phyloP scores from a whole-genome alignment of 2,797 vertebrate genomes.

The Lacerta bilineata region DNA sequence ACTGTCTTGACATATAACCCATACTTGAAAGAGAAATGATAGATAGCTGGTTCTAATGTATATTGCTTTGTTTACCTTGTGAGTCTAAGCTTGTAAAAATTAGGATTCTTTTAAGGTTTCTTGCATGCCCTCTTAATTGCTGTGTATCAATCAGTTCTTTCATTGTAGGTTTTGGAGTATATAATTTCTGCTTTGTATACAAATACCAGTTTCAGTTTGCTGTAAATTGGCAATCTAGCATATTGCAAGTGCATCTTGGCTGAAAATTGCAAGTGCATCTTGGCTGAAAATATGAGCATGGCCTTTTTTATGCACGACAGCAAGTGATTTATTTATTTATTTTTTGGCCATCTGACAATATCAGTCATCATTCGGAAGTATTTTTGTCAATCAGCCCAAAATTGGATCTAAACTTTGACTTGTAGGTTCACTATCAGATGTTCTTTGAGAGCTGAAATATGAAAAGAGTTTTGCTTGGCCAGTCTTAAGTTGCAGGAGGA shows the following conservation, averaged over 20 bases:
- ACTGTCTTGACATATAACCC: not conserved
- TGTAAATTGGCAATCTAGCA: not conserved
- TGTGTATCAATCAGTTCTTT: not conserved
- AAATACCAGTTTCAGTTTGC: not conserved
- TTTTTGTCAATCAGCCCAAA: not conserved
- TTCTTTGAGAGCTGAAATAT: conserved; percentile 13
- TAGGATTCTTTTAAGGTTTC: not conserved
- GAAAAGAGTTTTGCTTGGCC: conserved; percentile 24
- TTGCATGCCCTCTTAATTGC: not conserved
- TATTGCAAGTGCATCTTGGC: too few species aligned
- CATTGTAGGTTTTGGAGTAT: not conserved
- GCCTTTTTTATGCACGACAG: not conserved
- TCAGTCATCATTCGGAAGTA: not conserved
- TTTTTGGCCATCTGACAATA: not conserved
- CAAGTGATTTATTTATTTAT: not conserved
- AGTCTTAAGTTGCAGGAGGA: conserved; percentile 32
- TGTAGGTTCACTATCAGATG: not conserved
- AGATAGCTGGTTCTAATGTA: not conserved
- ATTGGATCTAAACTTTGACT: not conserved
- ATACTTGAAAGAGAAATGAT: not conserved
- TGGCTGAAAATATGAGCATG: not conserved
- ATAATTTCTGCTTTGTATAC: not conserved
- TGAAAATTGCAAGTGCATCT: not conserved
- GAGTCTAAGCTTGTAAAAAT: not conserved
- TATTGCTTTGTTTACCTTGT: not conserved